Evolutionary conservation across 2,797 vertebrate species (phyloP), one percentile per base, ranked within the genome.

Genomic region (Anolis apletophallus): DNA sequence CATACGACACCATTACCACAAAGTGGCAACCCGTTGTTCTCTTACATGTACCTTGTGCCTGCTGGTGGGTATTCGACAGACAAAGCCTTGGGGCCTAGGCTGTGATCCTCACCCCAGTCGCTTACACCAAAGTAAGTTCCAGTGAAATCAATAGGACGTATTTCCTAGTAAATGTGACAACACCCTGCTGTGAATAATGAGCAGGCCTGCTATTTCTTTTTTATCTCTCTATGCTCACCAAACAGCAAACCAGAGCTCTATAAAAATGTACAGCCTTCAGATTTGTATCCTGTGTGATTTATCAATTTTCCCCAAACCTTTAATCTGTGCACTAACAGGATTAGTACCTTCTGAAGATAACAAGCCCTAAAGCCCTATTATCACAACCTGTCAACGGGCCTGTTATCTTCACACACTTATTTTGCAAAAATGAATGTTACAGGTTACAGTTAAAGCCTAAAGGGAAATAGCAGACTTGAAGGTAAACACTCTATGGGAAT

Each of bases 311-410:
- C 84, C 83, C 67, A 87, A 91, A 93, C 59, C 83, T 89, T 90
- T 91, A 90, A 91, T 89, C 72, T 91, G 90, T 90, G 72, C 72
- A 77, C 23, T 90, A 92, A 93, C 72, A 89, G 85, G 88, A 91
- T 93, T 89, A 94, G 68, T 83, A 90, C 88, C 86, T 79, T 83
- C 73, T 87, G 59, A 88, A 85, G 84, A 89, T 93, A 94, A 93
- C 74, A 85, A 87, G 32, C 68, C 89, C 87, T 87, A 92, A 90
- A 93, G 80, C 55, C 57, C 87, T 91, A 90, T 83, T 91, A 94
- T 85, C 8, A 0, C 72, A 87, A 88, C 80, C 52, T 90, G 91
- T 89, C 85, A 93, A 91, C 52, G 2, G n/a, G 75, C 26, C 55
- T 87, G 82, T 75, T 93, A 93, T 86, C 86, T 81, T 90, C 77